These are phyloP conservation scores for Silvanus unidentatus DNA, from an alignment of 2,888 invertebrate genomes.

Conservation along the genomic window DNA sequence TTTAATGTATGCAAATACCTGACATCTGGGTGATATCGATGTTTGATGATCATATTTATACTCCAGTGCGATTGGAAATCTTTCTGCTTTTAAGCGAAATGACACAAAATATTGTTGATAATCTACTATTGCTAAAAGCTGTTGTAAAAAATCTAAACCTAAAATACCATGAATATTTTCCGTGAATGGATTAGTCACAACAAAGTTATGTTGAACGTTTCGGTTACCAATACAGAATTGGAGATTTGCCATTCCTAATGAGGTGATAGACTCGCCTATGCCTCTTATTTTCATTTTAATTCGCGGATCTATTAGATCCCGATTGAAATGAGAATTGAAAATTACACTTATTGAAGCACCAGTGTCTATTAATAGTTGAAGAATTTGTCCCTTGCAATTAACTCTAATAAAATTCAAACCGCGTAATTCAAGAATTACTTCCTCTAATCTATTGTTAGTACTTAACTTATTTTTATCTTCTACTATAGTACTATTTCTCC, in stretches of 20 bases:
- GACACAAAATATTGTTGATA: constrained; percentile 4
- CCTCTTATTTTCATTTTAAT: constrained; percentile 8
- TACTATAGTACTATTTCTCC: no score
- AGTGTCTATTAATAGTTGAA: constrained; percentile 10
- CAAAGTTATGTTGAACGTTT: constrained; percentile 5
- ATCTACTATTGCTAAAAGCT: constrained; percentile 7
- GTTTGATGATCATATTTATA: background rate
- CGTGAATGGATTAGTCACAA: background rate
- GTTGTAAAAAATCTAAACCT: constrained; percentile 8
- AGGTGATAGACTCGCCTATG: constrained; percentile 5
- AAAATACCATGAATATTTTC: constrained; percentile 6
- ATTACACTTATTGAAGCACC: constrained; percentile 11
- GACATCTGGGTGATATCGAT: background rate
- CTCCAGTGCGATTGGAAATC: background rate
- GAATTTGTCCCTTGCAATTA: background rate
- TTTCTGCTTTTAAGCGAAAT: background rate
- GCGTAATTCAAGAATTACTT: background rate
- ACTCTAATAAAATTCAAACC: constrained; percentile 11
- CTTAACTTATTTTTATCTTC: no score
- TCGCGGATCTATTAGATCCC: constrained; percentile 2
- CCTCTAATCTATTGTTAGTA: no score
- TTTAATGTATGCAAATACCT: constrained; percentile 4
- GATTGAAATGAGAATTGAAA: constrained; percentile 4
- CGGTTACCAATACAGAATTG: constrained; percentile 2
- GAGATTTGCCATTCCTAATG: constrained; percentile 6